Conservation (phyloP, 2,113 vertebrate species). For the Daboia siamensis region DNA sequence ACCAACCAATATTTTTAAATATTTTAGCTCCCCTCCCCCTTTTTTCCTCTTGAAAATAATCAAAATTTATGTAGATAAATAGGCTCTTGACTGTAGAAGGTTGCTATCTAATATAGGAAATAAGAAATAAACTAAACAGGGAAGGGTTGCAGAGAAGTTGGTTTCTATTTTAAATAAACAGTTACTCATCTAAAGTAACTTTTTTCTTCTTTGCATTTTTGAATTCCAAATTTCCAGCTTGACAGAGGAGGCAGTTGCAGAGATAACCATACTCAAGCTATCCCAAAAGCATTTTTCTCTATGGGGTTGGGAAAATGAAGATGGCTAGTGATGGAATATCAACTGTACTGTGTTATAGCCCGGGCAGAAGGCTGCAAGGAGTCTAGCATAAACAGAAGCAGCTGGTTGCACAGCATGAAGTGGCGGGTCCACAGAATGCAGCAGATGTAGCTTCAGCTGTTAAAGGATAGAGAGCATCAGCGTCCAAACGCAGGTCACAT, state of each 20-base stretch:
- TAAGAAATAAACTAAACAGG: not conserved
- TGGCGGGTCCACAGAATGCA: conserved; percentile 58
- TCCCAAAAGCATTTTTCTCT: conserved; percentile 23
- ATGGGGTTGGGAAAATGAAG: conserved; percentile 50
- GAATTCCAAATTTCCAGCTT: not conserved
- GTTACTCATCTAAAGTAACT: not conserved
- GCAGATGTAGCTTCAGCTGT: conserved; percentile 81
- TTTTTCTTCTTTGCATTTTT: not conserved
- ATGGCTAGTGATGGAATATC: conserved; percentile 52
- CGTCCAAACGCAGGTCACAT: conserved; percentile 72
- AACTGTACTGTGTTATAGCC: conserved; percentile 52
- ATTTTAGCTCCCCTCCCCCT: not conserved
- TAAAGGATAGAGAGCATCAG: conserved; percentile 65
- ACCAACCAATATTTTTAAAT: not conserved
- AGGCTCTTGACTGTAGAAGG: not conserved
- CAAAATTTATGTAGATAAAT: not conserved
- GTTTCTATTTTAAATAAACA: not conserved
- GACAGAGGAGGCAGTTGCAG: rapidly evolving
- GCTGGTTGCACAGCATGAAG: conserved; percentile 79
- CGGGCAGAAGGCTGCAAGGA: conserved; percentile 68
- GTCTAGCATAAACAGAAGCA: conserved; percentile 73
- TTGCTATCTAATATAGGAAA: not conserved
- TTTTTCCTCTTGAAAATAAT: not conserved
- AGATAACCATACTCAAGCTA: not conserved
- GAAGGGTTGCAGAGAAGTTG: not conserved